Conservation (phyloP, 2,113 vertebrate species). For the Pterocles burchelli region DNA sequence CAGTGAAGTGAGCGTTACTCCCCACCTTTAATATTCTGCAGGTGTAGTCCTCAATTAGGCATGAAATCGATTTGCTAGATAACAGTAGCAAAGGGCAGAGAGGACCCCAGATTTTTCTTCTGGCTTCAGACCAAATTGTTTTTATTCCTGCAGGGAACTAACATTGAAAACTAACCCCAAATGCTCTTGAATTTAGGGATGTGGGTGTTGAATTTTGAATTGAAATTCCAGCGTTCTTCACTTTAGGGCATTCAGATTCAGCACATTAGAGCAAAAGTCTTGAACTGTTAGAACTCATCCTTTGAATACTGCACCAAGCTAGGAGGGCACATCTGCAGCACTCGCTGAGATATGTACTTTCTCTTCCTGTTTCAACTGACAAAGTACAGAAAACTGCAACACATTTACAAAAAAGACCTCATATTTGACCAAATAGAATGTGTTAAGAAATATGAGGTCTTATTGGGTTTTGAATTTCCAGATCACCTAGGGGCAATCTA, state of each 20-base stretch:
- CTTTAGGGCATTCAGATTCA: slow-evolving; percentile 47
- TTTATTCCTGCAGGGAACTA: not conserved
- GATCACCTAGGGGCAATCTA: not conserved
- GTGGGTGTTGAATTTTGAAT: slow-evolving; percentile 43
- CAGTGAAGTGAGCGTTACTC: not conserved
- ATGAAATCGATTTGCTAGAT: not conserved
- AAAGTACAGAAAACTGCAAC: not conserved
- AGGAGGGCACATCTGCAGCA: not conserved
- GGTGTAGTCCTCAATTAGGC: not conserved
- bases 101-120: not conserved
- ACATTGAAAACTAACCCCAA: not conserved
- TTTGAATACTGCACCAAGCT: not conserved
- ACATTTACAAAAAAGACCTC: not conserved
- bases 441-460: not conserved
- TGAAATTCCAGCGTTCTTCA: not conserved
- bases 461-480: not conserved
- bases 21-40: not conserved
- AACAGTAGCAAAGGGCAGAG: not conserved
- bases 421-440: not conserved
- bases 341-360: not conserved
- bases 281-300: slow-evolving; percentile 50
- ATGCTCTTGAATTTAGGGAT: slow-evolving; percentile 4
- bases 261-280: slow-evolving; percentile 38
- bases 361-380: not conserved
- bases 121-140: not conserved